These are phyloP conservation scores for Chunga burmeisteri DNA, from an alignment of 2,113 vertebrate genomes.

Conservation along the genomic window DNA sequence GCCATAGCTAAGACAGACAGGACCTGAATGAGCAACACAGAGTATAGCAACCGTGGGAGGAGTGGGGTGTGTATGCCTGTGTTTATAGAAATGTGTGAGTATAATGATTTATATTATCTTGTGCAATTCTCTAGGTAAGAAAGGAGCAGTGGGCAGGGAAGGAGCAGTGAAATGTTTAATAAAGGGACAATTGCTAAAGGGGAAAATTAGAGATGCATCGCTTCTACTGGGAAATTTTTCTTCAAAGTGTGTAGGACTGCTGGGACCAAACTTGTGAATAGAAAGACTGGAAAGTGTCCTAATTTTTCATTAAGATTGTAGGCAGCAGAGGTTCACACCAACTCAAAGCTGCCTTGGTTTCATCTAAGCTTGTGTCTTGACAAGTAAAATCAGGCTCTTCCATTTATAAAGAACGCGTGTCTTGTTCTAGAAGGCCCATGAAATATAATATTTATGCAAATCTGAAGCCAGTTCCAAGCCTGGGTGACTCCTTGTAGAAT, in stretches of 20 bases:
- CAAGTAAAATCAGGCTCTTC: slow-evolving; percentile 20
- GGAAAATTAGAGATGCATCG: background rate
- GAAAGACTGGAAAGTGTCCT: background rate
- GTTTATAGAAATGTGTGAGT: background rate
- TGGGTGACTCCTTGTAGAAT: background rate
- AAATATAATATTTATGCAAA: background rate
- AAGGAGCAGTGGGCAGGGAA: slow-evolving; percentile 9
- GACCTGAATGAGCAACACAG: background rate
- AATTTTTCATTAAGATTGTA: background rate
- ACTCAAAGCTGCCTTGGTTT: background rate
- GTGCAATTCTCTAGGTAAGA: slow-evolving; percentile 8
- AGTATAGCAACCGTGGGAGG: background rate
- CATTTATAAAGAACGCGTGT: background rate
- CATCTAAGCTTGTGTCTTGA: background rate
- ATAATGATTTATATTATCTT: background rate
- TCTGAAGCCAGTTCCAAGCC: background rate
- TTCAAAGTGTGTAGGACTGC: background rate
- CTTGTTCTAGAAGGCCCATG: background rate
- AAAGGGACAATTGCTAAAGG: background rate
- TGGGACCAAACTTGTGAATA: background rate
- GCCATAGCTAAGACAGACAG: background rate
- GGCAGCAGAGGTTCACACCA: background rate
- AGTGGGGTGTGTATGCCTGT: background rate
- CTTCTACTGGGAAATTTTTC: background rate
- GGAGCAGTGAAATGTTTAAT: background rate